phyloP scores from a whole-genome alignment of 2,113 vertebrate species.

The Boulengeromyrus knoepffleri region DNA sequence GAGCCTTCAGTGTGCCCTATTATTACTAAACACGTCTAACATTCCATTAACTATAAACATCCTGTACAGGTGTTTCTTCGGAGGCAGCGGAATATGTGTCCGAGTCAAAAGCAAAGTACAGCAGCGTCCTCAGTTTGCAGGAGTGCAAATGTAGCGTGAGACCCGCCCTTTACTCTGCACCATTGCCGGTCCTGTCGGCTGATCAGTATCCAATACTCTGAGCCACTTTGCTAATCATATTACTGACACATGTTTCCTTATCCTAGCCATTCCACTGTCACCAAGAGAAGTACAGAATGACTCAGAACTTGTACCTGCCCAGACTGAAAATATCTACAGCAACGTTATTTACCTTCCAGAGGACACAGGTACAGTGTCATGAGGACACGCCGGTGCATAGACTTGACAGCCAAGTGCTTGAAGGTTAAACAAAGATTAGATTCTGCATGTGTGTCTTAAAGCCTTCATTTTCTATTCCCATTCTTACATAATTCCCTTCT shows the following conservation, averaged over 20 bases:
- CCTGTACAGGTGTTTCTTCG: background rate
- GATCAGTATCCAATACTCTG: background rate
- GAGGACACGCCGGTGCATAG: background rate
- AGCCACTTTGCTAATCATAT: background rate
- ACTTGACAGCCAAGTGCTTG: too few relatives aligned
- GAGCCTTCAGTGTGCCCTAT: background rate
- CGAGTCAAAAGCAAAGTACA: background rate
- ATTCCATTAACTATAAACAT: background rate
- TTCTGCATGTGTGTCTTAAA: background rate
- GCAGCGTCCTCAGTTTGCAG: background rate
- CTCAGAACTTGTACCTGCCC: background rate
- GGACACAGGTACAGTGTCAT: background rate
- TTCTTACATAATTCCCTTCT: background rate
- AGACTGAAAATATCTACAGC: background rate
- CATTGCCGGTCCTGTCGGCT: background rate
- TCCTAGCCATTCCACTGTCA: background rate
- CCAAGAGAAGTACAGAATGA: background rate
- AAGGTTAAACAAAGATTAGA: background rate
- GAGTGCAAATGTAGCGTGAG: background rate
- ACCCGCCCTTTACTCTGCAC: background rate
- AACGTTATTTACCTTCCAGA: background rate
- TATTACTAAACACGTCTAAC: too few relatives aligned
- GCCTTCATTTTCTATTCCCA: background rate
- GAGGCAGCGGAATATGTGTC: background rate
- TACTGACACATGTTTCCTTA: background rate